Percentiles rank a stretch among this genome's conserved stretches.
These are phyloP conservation scores for Lerema accius DNA, from an alignment of 1,140 invertebrate genomes.

Conservation along the genomic window DNA sequence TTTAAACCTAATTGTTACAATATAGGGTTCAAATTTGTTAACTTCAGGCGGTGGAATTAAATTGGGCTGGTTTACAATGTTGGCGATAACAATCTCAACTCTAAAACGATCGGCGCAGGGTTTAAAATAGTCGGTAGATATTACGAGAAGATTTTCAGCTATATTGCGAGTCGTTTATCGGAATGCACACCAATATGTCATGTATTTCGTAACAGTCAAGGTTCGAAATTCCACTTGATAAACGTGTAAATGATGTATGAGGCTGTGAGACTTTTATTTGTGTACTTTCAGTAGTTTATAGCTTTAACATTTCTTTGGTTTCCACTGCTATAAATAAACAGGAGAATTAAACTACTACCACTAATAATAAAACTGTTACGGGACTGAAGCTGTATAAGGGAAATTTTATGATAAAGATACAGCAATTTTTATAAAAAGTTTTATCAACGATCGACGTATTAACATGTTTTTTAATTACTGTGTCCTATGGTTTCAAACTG, in stretches of 20 bases:
- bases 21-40: slow-evolving; percentile 17
- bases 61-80: not conserved
- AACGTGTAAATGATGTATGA: not conserved
- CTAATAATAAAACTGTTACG: too few relatives aligned
- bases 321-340: too few relatives aligned
- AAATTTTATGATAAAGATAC: too few relatives aligned
- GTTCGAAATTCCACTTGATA: slow-evolving; percentile 5
- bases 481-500: too few relatives aligned
- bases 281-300: slow-evolving; percentile 1
- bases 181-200: slow-evolving; percentile 19
- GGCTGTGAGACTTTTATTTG: slow-evolving; percentile 1
- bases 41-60: not conserved
- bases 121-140: not conserved
- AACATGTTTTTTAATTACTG: too few relatives aligned
- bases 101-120: not conserved
- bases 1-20: not conserved
- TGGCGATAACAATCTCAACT: not conserved
- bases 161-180: slow-evolving; percentile 17
- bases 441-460: too few relatives aligned
- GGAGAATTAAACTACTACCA: too few relatives aligned
- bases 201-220: not conserved
- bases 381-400: too few relatives aligned
- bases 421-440: too few relatives aligned
- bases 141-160: not conserved
- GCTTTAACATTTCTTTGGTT: too few relatives aligned